Percentiles rank a stretch among this genome's conserved stretches.
phyloP scores from a whole-genome alignment of 2,113 vertebrate genomes.

The Blennius ocellaris region DNA sequence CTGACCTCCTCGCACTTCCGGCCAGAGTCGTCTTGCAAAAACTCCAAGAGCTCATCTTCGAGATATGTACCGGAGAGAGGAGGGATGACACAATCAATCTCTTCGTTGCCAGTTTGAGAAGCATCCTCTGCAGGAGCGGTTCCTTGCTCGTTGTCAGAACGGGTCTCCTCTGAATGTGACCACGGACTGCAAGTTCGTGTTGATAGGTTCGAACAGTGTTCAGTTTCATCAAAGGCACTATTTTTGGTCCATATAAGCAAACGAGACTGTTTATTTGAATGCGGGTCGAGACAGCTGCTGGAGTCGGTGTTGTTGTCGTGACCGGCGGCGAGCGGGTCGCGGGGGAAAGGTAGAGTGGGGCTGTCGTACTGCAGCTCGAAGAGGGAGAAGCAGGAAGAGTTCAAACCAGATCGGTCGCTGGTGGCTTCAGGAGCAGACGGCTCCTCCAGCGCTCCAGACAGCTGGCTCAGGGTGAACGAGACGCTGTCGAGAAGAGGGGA shows the following conservation, averaged over 20 bases:
- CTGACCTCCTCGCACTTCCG: slow-evolving; percentile 84
- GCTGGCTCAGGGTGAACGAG: slow-evolving; percentile 87
- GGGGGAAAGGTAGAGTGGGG: slow-evolving; percentile 94
- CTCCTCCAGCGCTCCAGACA: slow-evolving; percentile 89
- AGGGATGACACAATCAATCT: slow-evolving; percentile 91
- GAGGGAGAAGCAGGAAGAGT: slow-evolving; percentile 95
- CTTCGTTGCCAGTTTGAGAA: slow-evolving; percentile 89
- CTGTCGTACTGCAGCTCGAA: slow-evolving; percentile 99
- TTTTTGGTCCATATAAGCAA: slow-evolving; percentile 99
- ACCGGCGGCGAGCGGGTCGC: slow-evolving; percentile 90
- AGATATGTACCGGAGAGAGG: slow-evolving; percentile 90
- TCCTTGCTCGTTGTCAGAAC: slow-evolving; percentile 95
- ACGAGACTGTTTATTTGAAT: slow-evolving; percentile 98
- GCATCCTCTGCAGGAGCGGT: slow-evolving; percentile 90
- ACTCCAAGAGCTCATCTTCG: slow-evolving; percentile 95
- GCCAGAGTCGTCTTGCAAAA: slow-evolving; percentile 90
- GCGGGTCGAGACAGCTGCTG: slow-evolving; percentile 91
- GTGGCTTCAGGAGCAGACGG: slow-evolving; percentile 88
- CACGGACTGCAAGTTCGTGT: slow-evolving; percentile 99
- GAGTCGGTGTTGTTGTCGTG: slow-evolving; percentile 90
- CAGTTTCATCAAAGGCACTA: slow-evolving; percentile 99
- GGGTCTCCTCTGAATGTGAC: slow-evolving; percentile 98
- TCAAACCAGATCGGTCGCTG: slow-evolving; percentile 89
- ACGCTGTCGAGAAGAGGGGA: slow-evolving; percentile 91
- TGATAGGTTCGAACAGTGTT: slow-evolving; percentile 99